These are phyloP conservation scores for Lindbergichthys nudifrons DNA, from an alignment of 2,797 vertebrate species.

Conservation along the genomic window DNA sequence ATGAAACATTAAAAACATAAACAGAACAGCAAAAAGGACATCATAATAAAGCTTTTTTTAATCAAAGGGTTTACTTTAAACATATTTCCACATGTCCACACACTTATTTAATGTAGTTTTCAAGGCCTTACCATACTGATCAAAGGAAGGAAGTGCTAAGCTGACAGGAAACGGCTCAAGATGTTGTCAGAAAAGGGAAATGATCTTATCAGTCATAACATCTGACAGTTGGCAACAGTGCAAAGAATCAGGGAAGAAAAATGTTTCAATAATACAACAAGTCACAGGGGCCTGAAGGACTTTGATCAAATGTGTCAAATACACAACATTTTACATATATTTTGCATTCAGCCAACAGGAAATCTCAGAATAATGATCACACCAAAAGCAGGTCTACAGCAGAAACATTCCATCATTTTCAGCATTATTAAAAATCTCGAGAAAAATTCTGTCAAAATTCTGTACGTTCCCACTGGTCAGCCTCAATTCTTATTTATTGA, in stretches of 20 bases:
- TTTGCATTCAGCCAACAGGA: neutral
- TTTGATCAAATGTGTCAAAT: neutral
- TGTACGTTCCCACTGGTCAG: neutral
- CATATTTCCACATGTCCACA: neutral
- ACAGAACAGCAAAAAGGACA: too few relatives aligned
- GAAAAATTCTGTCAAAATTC: neutral
- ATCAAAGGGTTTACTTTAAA: neutral
- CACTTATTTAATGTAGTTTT: neutral
- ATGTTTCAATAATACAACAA: neutral
- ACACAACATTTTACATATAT: neutral
- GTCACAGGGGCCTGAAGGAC: neutral
- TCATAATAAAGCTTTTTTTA: neutral
- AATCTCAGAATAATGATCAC: neutral
- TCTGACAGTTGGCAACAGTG: neutral
- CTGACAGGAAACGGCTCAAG: constrained; percentile 26
- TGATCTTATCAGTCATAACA: neutral
- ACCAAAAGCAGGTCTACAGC: neutral
- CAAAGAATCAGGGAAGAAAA: neutral
- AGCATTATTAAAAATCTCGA: neutral
- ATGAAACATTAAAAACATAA: too few relatives aligned
- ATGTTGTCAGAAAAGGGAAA: constrained; percentile 43
- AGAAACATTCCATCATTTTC: neutral
- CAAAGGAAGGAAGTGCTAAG: neutral
- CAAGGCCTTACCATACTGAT: neutral
- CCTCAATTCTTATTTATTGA: too few relatives aligned